Evolutionary conservation across 2,797 vertebrate species (phyloP).

Genomic region (Gymnodraco acuticeps): DNA sequence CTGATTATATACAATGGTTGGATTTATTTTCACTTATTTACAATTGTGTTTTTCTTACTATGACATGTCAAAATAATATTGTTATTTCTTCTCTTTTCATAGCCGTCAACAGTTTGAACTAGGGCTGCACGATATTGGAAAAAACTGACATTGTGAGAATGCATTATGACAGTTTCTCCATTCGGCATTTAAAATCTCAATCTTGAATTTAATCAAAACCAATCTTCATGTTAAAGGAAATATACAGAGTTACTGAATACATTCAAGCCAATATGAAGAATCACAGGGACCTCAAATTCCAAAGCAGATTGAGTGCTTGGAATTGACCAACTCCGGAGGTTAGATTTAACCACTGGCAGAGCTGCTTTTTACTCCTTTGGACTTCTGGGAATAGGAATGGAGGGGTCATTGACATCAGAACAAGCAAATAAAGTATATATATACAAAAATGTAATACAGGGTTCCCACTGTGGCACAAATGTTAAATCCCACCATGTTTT

Average conservation of each 20-base stretch:
- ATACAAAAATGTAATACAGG: neutral
- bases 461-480: conserved; percentile 28
- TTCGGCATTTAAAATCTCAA: neutral
- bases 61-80: neutral
- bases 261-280: neutral
- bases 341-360: conserved; percentile 8
- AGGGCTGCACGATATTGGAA: too few species aligned
- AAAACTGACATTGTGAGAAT: neutral
- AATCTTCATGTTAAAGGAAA: neutral
- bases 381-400: conserved; percentile 24
- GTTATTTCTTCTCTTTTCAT: neutral
- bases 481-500: conserved; percentile 35
- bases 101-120: neutral
- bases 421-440: conserved; percentile 22
- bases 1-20: too few species aligned
- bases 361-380: conserved; percentile 19
- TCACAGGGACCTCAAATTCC: conserved; percentile 37
- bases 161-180: neutral
- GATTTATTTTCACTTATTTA: neutral
- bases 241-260: neutral
- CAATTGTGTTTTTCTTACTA: neutral
- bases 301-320: conserved; percentile 31
- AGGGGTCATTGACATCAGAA: conserved; percentile 38
- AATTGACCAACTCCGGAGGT: conserved; percentile 9
- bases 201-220: neutral